A percentile compares a stretch with the other conserved stretches of the same genome.
Conservation (phyloP, 2,797 vertebrate species). For the Oreochromis grahami region DNA sequence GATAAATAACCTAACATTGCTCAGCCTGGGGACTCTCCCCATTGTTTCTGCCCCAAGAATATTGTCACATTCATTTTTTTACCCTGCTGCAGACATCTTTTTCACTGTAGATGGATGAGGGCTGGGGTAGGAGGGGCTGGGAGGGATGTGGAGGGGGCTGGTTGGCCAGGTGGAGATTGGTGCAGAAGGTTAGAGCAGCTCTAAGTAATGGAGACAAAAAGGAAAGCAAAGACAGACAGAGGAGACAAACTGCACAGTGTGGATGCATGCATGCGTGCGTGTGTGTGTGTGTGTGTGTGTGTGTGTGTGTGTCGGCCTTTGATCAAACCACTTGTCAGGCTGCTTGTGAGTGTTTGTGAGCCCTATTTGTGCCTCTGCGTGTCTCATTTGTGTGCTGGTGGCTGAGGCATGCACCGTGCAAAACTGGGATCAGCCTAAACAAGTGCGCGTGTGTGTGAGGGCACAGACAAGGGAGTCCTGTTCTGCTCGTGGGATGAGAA, state of each 20-base stretch:
- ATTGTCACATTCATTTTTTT: constrained; percentile 30
- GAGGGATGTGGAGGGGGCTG: not conserved
- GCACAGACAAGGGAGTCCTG: constrained; percentile 21
- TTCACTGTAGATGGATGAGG: constrained; percentile 55
- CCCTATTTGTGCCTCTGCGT: not conserved
- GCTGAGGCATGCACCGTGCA: not conserved
- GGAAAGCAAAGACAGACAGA: constrained; percentile 29
- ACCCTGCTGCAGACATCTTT: constrained; percentile 45
- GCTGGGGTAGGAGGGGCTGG: not conserved
- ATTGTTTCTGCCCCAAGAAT: constrained; percentile 38
- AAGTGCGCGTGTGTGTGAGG: not conserved
- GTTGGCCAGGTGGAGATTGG: not conserved
- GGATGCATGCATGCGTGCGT: not conserved
- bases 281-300: not conserved
- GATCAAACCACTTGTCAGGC: constrained; percentile 40
- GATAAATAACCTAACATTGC: constrained; percentile 48
- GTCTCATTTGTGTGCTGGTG: constrained; percentile 34
- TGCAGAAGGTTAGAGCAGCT: constrained; percentile 15
- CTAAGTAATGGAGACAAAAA: constrained; percentile 50
- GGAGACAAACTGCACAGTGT: not conserved
- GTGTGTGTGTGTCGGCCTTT: constrained; percentile 1
- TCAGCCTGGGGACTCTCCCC: constrained; percentile 1
- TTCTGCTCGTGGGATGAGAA: constrained; percentile 29
- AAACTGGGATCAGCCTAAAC: constrained; percentile 26
- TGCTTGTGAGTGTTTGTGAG: constrained; percentile 16